Evolutionary conservation across 2,113 vertebrate genomes (phyloP), one percentile per base, ranked within the genome.

Genomic region (Pipra filicauda): DNA sequence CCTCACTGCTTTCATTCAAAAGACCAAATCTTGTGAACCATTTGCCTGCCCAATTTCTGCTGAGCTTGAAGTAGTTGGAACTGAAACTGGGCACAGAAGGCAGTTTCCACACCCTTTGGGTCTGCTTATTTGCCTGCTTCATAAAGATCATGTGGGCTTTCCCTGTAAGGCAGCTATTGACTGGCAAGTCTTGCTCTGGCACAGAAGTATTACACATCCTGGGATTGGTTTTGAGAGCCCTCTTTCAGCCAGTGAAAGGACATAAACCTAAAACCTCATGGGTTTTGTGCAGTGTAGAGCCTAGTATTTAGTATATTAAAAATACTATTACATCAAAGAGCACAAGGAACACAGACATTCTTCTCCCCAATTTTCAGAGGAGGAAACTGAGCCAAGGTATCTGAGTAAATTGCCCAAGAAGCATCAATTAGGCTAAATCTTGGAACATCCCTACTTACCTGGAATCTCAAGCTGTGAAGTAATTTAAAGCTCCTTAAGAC

Each of bases 381-480:
- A 82, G 24, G 37, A 96, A 89, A 55, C 18, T 46, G 30, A 76
- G 51, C 58, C 55, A 80, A 89, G 11, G 18, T 76, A 72, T 46
- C 58, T 67, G 82, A 93, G 48, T 59, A 86, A 95, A 92, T 41
- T 71, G 61, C 55, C 41, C 72, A 77, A 70, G 37, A 77, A 95
- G n/a, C 55, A 85, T 73, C 59, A 79, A 24, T 89, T 39, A 79
- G 51, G 48, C 41, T 89, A 55, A 76, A 89, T 73, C 55, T 73
- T 75, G 57, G 48, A 95, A 77, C 41, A 52, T 39, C 28, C 8
- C 57, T 79, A 23, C 86, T 84, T 89, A 86, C 64, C 55, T 48
- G 49, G 64, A 83, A 77, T 94, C 94, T 91, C 67, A 88, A 88
- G 43, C 59, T 94, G 51, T 71, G 52, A 77, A 67, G 51, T 84